These are phyloP conservation scores for Pseudochirops cupreus DNA, from an alignment of 2,797 vertebrate species.

Conservation along the genomic window DNA sequence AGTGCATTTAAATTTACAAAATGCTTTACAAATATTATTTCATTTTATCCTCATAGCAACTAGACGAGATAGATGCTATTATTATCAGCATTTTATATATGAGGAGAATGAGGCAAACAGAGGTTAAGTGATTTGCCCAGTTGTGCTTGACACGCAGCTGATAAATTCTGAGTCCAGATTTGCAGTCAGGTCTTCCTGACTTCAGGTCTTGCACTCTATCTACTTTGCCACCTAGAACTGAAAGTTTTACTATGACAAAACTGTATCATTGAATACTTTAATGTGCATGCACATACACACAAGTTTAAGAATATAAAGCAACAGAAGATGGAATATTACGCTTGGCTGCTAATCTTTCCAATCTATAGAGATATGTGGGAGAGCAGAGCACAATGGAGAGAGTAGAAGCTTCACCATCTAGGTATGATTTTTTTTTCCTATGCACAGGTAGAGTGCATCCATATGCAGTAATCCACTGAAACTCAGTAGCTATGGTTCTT, in stretches of 20 bases:
- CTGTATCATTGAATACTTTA: not conserved
- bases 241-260: constrained; percentile 20
- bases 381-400: not conserved
- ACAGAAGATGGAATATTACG: not conserved
- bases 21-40: not conserved
- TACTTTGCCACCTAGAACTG: not conserved
- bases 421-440: not conserved
- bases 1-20: not conserved
- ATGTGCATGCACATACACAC: not conserved
- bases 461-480: not conserved
- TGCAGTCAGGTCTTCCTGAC: not conserved
- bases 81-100: not conserved
- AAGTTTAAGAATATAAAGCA: constrained; percentile 6
- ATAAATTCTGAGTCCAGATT: not conserved
- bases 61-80: not conserved
- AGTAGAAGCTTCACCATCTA: not conserved
- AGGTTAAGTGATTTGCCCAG: not conserved
- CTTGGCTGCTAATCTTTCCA: not conserved
- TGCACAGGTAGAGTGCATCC: not conserved
- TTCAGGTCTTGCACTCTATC: not conserved
- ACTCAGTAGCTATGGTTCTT: not conserved
- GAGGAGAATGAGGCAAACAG: not conserved
- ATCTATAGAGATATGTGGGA: not conserved
- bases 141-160: not conserved
- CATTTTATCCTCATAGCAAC: not conserved